Conservation (phyloP, 1,140 invertebrate genomes). For the Drosophila sp. region DNA sequence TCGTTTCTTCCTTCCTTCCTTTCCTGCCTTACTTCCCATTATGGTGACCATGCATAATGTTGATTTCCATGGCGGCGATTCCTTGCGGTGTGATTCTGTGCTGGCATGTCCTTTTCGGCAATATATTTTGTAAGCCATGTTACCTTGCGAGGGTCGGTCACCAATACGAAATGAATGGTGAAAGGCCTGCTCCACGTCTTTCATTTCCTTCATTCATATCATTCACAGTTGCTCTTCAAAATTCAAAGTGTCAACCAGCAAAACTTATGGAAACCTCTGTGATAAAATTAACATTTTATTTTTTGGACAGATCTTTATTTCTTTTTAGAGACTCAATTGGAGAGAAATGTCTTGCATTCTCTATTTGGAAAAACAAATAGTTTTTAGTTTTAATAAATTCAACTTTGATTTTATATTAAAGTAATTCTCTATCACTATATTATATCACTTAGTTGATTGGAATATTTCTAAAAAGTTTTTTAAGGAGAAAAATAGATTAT, state of each 20-base stretch:
- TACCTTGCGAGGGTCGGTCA: slow-evolving; percentile 69
- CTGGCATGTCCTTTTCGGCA: slow-evolving; percentile 72
- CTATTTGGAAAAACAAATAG: no score
- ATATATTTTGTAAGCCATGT: slow-evolving; percentile 75
- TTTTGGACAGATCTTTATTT: no score
- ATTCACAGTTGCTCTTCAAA: slow-evolving; percentile 7
- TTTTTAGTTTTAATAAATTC: no score
- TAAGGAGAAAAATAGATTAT: no score
- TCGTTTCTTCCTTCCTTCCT: not conserved
- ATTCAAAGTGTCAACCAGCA: not conserved
- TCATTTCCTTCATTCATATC: slow-evolving; percentile 5
- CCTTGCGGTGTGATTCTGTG: slow-evolving; percentile 80
- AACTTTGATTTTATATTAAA: no score
- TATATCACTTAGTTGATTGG: no score
- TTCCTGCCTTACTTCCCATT: slow-evolving; percentile 38
- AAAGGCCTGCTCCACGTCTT: slow-evolving; percentile 13
- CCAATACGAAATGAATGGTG: slow-evolving; percentile 54
- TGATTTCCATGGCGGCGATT: slow-evolving; percentile 76
- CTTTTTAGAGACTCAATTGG: no score
- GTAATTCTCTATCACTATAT: no score
- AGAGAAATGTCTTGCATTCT: no score
- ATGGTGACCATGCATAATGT: slow-evolving; percentile 78
- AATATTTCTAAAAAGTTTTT: no score
- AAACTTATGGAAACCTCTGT: no score
- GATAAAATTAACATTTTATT: no score